A percentile compares a stretch with the other conserved stretches of the same genome.
Conservation (phyloP, 2,797 vertebrate species). For the Anguilla obscura region DNA sequence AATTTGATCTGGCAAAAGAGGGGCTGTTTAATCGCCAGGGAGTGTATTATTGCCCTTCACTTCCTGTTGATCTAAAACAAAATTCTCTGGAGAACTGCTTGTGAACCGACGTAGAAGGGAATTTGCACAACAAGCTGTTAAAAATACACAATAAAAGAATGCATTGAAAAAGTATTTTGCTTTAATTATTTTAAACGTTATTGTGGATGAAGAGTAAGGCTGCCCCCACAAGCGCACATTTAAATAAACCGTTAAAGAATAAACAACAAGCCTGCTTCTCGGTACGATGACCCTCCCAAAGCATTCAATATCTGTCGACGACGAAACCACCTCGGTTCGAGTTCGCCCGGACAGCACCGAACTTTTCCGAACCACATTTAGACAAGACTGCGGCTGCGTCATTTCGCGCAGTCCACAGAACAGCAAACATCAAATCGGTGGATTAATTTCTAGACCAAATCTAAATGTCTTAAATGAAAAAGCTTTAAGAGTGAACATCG, state of each 20-base stretch:
- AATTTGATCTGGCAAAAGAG: not conserved
- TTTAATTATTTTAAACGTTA: not conserved
- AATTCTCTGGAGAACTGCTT: not conserved
- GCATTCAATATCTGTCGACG: constrained; percentile 8
- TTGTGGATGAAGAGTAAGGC: not conserved
- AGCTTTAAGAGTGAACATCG: constrained; percentile 12
- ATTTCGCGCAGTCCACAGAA: constrained; percentile 59
- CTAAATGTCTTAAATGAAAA: constrained; percentile 5
- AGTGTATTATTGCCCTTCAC: not conserved
- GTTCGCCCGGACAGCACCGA: constrained; percentile 55
- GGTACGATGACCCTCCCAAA: not conserved
- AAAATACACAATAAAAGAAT: not conserved
- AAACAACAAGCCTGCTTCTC: not conserved
- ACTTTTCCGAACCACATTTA: constrained; percentile 46
- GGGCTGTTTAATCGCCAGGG: not conserved
- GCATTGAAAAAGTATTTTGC: not conserved
- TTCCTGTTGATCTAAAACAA: not conserved
- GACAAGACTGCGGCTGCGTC: constrained; percentile 70
- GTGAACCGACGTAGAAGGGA: not conserved
- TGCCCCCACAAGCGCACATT: not conserved
- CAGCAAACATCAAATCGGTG: constrained; percentile 54
- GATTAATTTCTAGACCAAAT: constrained; percentile 28
- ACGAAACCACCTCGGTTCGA: constrained; percentile 34
- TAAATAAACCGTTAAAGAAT: not conserved
- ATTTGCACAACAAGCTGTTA: not conserved